Evolutionary conservation across 2,888 invertebrate genomes (phyloP), one percentile per base, ranked within the genome.

Genomic region (Zygaena filipendulae): DNA sequence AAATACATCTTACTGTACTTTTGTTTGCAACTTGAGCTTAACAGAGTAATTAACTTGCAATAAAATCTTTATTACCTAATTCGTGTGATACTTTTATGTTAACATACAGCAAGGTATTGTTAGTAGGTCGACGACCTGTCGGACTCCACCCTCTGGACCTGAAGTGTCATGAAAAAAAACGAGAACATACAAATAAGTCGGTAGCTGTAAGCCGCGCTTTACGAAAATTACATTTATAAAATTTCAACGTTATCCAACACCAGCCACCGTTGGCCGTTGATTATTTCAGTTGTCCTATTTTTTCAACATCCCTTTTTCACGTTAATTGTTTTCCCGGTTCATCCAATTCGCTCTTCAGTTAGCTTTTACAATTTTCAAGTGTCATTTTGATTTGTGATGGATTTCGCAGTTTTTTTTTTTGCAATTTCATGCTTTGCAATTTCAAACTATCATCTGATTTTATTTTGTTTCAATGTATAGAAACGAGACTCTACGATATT

Each of bases 361-460:
- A 62, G 67, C 63, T n/a, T 72, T 69, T 69, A 68, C 74, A 72
- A 68, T 72, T 72, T 63, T 61, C 68, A 70, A 72, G 70, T 72
- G 74, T 72, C 72, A 70, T n/a, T 74, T 74, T 72, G 72, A 70
- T 63, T 70, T 67, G 74, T 71, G 74, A 74, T 74, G 72, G 70
- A 67, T 70, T 70, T 62, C 57, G 57, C 63, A 63, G 61, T n/a
- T n/a, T n/a, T 62, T 72, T 71, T 71, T 72, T 72, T 71, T 67
- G 52, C 71, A 71, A 74, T 74, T 74, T 74, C 74, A 72, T 70
- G 74, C 60, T 62, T 53, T 55, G 59, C 52, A 35, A 57, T 48
- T 55, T 59, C 60, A n/a, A n/a, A n/a, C n/a, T n/a, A n/a, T 59
- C 43, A 40, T 56, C 62, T 64, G 59, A 57, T 59, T 59, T 55